Base-by-base conservation (phyloP, 53 echinoderm and acorn worm species). In the Apostichopus leukothele region DNA sequence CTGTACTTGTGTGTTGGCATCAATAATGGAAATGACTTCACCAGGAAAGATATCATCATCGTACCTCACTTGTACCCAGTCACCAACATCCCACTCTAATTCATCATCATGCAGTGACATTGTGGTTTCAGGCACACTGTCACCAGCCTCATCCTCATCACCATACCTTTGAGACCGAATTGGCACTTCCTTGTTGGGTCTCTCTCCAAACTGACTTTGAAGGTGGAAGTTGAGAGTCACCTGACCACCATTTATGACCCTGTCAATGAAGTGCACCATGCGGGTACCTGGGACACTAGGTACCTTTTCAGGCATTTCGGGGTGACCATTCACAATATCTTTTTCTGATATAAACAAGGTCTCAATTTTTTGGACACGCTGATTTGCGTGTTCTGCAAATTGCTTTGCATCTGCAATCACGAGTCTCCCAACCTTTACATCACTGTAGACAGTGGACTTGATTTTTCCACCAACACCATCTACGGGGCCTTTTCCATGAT, bases 401-500 rank as follows among this genome's bases (percentile, higher is more conserved):
- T 76, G 76, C 50, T 76, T 9, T 4, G 76, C 76, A 27, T 76
- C 20, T 20, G 25, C 25, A 18, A 76, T 51, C 5, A 76, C 76
- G 1, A 76, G 26, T 6, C 7, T 21, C 27, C 27, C 76, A 18
- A 39, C 27, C 76, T 76, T 76, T 13, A 87, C 87, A 86, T 87
- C 87, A 87, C 87, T 87, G 87, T 87, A 87, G 5, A 87, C 21
- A 19, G 73, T 51, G 52, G 74, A 51, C 53, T 74, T 87, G 4
- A 87, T 67, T 50, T 53, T 89, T 27, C 89, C 78, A 60, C 89
- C 89, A 57, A 89, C 50, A 5, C 89, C 79, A 89, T 89, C 77
- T 4, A 89, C 89, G 26, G 63, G 60, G 66, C 77, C 77, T 67
- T 89, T 55, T 6, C 79, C 25, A 1, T 78, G 79, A 52, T 89